Conservation (phyloP, 1,140 invertebrate genomes). For the Orchesella cincta region DNA sequence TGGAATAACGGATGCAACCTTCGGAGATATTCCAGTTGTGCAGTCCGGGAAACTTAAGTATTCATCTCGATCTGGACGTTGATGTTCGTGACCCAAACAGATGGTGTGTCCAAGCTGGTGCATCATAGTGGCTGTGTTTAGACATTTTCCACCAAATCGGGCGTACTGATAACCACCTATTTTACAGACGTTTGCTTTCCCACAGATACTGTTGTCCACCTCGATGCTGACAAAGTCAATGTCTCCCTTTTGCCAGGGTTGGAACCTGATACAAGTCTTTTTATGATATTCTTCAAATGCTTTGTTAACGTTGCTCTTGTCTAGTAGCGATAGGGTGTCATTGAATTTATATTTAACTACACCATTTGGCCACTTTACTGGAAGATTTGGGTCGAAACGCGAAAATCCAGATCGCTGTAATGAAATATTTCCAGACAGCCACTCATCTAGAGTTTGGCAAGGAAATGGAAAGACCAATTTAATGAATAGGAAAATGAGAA, state of each 20-base stretch:
- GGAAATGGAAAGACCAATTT: neutral
- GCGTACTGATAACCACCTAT: constrained; percentile 7
- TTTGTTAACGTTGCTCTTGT: neutral
- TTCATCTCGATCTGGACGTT: neutral
- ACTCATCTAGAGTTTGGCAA: neutral
- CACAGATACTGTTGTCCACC: neutral
- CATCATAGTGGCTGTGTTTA: neutral
- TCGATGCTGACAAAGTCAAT: neutral
- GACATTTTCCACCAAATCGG: neutral
- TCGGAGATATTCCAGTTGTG: too few species aligned
- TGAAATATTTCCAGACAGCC: neutral
- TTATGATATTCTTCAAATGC: neutral
- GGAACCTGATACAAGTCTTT: constrained; percentile 4
- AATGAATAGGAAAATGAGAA: too few species aligned
- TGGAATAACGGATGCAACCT: too few species aligned
- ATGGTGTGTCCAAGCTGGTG: neutral
- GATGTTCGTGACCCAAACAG: constrained; percentile 4
- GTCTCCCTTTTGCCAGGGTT: neutral
- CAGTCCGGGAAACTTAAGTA: too few species aligned
- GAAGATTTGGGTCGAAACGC: neutral
- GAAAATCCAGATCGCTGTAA: neutral
- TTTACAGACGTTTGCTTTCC: neutral
- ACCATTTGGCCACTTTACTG: constrained; percentile 1
- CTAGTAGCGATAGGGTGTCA: neutral
- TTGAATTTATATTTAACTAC: neutral